Base-by-base conservation (phyloP, 2,113 vertebrate species). In the Lipophrys pholis region DNA sequence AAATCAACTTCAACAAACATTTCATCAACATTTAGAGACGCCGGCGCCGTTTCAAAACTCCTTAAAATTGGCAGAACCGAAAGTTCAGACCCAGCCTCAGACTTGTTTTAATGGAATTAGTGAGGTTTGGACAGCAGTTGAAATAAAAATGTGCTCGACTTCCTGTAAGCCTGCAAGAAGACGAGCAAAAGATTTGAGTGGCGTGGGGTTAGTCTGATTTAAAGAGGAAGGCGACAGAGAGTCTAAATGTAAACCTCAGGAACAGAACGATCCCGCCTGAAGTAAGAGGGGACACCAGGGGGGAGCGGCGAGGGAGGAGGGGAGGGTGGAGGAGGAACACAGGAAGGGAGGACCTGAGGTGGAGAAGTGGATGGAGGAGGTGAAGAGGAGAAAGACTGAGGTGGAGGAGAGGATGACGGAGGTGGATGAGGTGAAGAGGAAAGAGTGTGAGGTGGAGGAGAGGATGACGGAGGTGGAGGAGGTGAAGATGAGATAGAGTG, bases 171-270 rank as follows among this genome's bases (percentile, higher is more conserved):
- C 8, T 21, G n/a, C 12, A 1, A 40, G 16, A 17, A 45, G 5
- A 30, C 14, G 38, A 56, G 61, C 40, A 16, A 7, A 56, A 56
- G 16, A 30, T 36, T 14, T 12, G 14, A 78, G 42, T 3, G 46
- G 39, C 51, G 15, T 49, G 17, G 40, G 36, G 65, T 41, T 38
- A n/a, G 60, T 15, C 67, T 30, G 43, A 40, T 69, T 77, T 60
- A 43, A 76, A 59, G 17, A 15, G 42, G 52, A 51, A 78, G 65
- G 54, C 43, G 43, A 66, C 11, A 54, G 3, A 54, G 3, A 10
- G 5, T 51, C 72, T 92, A 93, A 63, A 92, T 90, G 67, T 93
- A 90, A 55, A 92, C 1, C 35, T 92, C 89, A 35, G 90, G 84
- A 54, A 91, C 86, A 5, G 87, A 89, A 11, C 0, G 77, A 57